Base-by-base conservation (phyloP, 2,888 invertebrate species). In the Choristoneura rosaceana region DNA sequence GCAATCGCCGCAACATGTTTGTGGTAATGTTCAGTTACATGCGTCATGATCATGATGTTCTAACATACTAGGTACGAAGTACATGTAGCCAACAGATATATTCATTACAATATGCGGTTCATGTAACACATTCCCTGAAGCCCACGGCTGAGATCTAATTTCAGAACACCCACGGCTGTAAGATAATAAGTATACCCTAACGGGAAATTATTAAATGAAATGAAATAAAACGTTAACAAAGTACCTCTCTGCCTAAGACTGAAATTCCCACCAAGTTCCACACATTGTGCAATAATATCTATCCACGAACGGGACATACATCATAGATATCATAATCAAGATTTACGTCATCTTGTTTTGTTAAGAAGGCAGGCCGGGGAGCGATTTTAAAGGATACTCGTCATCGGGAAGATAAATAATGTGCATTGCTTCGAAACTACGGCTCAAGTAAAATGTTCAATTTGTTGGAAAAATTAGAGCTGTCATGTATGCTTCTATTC, bases 51-150 rank as follows among this genome's bases (percentile, higher is more conserved):
- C n/a, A 43, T 43, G 43, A 45, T 69, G 34, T 70, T 70, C 45
- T 34, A 63, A 17, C 43, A 2, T 25, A 25, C 25, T 25, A 25
- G 1, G 1, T 25, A 25, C 34, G n/a, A 47, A 41, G 63, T 34
- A 38, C 59, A 59, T 14, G 59, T 59, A 41, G n/a, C 34, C 41
- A 25, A 60, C 33, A n/a, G 45, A 45, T 59, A 4, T 41, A 52
- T 65, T 65, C 60, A 70, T 50, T 12, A 47, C 45, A 60, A 12
- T 50, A 34, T 64, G 12, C 41, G 52, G 64, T 17, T 17, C 59
- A 65, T 59, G 25, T 70, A 60, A 70, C 14, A 47, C 45, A 58
- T 65, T 65, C 64, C 70, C 65, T 4, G 60, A 65, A 65, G 60
- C 60, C 65, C 59, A 8, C 38, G 8, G 8, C 41, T 2, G 45